A percentile compares a stretch with the other conserved stretches of the same genome.
These are phyloP conservation scores for Narcine bancroftii DNA, from an alignment of 2,113 vertebrate genomes.

Conservation along the genomic window DNA sequence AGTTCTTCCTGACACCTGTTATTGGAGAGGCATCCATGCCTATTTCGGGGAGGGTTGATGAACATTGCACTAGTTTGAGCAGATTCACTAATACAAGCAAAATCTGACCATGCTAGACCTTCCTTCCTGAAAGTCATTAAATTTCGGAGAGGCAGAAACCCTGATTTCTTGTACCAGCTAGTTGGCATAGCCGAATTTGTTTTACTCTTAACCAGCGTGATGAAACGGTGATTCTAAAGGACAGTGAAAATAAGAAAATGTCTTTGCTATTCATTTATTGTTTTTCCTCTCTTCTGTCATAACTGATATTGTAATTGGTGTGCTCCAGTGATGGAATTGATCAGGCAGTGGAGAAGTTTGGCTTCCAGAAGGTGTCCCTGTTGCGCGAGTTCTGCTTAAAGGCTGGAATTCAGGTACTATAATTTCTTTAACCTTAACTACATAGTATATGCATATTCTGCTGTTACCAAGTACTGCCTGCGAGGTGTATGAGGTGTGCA, in stretches of 20 bases:
- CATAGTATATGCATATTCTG: neutral
- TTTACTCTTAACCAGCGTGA: neutral
- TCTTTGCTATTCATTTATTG: neutral
- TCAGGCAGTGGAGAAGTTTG: conserved; percentile 59
- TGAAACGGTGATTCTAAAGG: neutral
- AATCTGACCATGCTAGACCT: neutral
- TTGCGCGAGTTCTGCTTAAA: conserved; percentile 68
- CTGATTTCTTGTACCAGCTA: neutral
- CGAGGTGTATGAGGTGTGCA: neutral
- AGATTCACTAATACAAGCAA: neutral
- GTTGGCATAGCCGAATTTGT: neutral
- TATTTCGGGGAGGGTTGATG: neutral
- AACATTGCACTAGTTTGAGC: neutral
- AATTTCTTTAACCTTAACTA: neutral
- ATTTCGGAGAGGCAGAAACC: neutral
- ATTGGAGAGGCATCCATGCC: neutral
- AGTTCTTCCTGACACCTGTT: neutral
- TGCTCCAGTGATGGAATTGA: conserved; percentile 55
- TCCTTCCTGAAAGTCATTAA: neutral
- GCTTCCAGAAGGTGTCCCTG: conserved; percentile 64
- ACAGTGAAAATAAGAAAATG: neutral
- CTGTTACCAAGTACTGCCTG: neutral
- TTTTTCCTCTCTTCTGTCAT: neutral
- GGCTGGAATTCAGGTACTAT: conserved; percentile 65
- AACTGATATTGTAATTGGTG: conserved; percentile 17